phyloP scores from a whole-genome alignment of 2,888 invertebrate species.

The Onchidella celtica region DNA sequence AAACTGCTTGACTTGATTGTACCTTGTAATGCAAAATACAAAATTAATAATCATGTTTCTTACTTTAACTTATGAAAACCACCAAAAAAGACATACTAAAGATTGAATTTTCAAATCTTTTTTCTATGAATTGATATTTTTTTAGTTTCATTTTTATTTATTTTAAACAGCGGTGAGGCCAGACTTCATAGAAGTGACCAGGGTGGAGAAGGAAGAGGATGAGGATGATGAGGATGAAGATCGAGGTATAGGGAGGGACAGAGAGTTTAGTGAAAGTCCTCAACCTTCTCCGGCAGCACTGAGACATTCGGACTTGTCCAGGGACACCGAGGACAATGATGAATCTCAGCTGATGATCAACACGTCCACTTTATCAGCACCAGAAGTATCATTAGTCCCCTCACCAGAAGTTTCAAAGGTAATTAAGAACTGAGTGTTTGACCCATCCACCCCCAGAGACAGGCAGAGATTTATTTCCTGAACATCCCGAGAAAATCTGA shows the following conservation, averaged over 20 bases:
- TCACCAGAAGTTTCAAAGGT: slow-evolving; percentile 75
- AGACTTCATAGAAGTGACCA: slow-evolving; percentile 67
- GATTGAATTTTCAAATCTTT: no score
- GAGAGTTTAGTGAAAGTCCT: slow-evolving; percentile 58
- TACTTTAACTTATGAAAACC: no score
- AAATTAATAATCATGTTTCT: no score
- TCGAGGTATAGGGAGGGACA: slow-evolving; percentile 60
- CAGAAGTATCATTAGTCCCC: slow-evolving; percentile 74
- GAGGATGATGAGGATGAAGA: slow-evolving; percentile 62
- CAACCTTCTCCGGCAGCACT: slow-evolving; percentile 52
- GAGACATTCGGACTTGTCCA: slow-evolving; percentile 47
- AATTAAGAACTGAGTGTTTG: no score
- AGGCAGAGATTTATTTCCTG: neutral
- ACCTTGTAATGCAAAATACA: no score
- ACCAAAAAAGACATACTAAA: no score
- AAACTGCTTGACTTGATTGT: no score
- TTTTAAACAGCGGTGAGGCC: slow-evolving; percentile 48
- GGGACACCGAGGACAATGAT: slow-evolving; percentile 52
- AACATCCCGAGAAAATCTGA: neutral
- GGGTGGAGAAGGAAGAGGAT: slow-evolving; percentile 58
- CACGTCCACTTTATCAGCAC: slow-evolving; percentile 72
- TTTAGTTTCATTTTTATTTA: no score
- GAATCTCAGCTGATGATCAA: slow-evolving; percentile 64
- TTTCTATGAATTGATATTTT: no score
- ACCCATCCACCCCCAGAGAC: no score